phyloP scores from a whole-genome alignment of 2,113 vertebrate genomes.

The Campylomormyrus tamandua region DNA sequence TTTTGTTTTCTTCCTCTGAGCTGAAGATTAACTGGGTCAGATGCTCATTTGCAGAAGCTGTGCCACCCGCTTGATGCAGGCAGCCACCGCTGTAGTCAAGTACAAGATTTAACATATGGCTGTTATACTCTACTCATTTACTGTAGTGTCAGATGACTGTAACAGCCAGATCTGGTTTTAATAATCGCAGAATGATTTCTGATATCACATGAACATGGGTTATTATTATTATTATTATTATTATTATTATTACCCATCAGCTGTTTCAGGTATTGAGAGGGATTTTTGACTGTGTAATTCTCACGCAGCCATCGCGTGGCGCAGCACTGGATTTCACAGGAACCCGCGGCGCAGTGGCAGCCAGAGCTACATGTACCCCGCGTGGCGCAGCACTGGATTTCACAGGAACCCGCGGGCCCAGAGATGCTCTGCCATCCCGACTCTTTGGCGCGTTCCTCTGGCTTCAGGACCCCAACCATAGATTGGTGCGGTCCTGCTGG shows the following conservation, averaged over 20 bases:
- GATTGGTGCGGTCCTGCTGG: background rate
- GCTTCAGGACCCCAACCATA: background rate
- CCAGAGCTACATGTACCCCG: background rate
- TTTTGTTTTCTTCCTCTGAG: background rate
- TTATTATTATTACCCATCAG: no score
- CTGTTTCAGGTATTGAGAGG: no score
- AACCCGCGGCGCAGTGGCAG: background rate
- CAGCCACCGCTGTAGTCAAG: background rate
- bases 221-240: no score
- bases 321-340: background rate
- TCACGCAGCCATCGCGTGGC: no score
- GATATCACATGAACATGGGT: background rate
- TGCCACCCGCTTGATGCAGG: background rate
- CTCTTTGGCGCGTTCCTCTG: background rate
- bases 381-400: background rate
- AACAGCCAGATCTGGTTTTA: background rate
- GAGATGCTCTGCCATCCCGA: background rate
- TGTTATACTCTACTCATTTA: background rate
- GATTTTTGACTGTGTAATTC: no score
- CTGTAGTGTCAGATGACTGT: background rate
- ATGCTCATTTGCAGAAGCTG: background rate
- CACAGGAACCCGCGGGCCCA: background rate
- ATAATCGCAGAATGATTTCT: background rate
- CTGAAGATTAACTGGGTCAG: background rate
- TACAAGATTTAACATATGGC: background rate